A percentile compares a stretch with the other conserved stretches of the same genome.
Evolutionary conservation across 2,797 vertebrate species (phyloP).

Genomic region (Oceanodroma leucorhoa): DNA sequence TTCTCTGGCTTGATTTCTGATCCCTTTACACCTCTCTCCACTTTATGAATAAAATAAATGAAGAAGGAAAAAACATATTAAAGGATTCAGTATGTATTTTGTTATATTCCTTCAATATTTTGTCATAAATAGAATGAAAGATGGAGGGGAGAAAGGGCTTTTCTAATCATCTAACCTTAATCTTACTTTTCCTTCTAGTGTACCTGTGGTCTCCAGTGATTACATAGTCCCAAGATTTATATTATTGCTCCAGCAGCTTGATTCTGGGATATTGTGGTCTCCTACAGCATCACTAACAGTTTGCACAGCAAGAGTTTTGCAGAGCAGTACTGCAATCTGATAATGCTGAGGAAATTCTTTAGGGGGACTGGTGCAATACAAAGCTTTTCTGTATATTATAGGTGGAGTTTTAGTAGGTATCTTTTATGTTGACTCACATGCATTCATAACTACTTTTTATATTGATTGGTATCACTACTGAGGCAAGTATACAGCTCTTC

Average conservation of each 20-base stretch:
- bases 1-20: not conserved
- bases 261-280: not conserved
- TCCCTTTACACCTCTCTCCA: not conserved
- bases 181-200: conserved; percentile 42
- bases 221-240: not conserved
- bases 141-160: not conserved
- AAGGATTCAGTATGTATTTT: not conserved
- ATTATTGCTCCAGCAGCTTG: not conserved
- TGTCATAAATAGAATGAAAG: not conserved
- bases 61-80: not conserved
- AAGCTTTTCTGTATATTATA: not conserved
- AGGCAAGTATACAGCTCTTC: not conserved
- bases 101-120: not conserved
- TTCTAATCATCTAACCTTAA: not conserved
- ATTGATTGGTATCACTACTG: not conserved
- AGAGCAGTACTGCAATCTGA: not conserved
- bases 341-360: not conserved
- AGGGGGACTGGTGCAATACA: not conserved
- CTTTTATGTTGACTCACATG: not conserved
- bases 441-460: not conserved
- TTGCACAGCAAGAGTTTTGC: not conserved
- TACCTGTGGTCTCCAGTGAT: not conserved
- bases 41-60: conserved; percentile 2
- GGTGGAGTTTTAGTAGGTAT: not conserved
- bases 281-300: not conserved